Conservation (phyloP, 2,888 invertebrate species). For the Slavum lentiscoides region DNA sequence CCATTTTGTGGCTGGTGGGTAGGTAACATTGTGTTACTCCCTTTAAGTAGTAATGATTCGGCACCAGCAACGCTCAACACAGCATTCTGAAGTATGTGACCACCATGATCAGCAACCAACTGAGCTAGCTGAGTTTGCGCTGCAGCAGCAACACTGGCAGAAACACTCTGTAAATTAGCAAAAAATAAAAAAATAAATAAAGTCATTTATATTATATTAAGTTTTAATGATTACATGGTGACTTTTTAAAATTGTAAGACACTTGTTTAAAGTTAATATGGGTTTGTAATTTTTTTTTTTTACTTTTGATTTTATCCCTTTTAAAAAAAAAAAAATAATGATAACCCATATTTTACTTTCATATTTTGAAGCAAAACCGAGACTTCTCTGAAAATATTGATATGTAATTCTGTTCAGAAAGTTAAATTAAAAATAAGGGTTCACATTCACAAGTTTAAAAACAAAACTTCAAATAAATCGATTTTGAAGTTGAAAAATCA, state of each 20-base stretch:
- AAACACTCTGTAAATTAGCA: conserved; percentile 54
- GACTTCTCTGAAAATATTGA: no score
- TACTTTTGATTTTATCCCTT: no score
- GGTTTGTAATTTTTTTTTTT: no score
- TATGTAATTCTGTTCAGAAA: no score
- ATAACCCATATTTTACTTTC: no score
- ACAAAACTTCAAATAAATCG: no score
- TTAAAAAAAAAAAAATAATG: no score
- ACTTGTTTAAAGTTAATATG: neutral
- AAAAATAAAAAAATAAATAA: neutral
- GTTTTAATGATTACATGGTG: neutral
- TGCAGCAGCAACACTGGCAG: conserved; percentile 58
- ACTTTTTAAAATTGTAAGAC: neutral
- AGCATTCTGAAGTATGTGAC: conserved; percentile 57
- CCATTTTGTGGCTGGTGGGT: conserved; percentile 56
- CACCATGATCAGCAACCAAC: conserved; percentile 58
- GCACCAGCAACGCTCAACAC: conserved; percentile 57
- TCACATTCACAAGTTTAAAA: no score
- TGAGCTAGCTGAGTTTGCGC: conserved; percentile 58
- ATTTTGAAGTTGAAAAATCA: no score
- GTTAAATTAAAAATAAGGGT: no score
- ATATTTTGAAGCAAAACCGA: no score
- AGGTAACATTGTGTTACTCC: conserved; percentile 38
- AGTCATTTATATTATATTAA: neutral
- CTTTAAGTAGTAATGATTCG: conserved; percentile 57